Evolutionary conservation across 2,113 vertebrate species (phyloP).

Genomic region (Apaloderma vittatum): DNA sequence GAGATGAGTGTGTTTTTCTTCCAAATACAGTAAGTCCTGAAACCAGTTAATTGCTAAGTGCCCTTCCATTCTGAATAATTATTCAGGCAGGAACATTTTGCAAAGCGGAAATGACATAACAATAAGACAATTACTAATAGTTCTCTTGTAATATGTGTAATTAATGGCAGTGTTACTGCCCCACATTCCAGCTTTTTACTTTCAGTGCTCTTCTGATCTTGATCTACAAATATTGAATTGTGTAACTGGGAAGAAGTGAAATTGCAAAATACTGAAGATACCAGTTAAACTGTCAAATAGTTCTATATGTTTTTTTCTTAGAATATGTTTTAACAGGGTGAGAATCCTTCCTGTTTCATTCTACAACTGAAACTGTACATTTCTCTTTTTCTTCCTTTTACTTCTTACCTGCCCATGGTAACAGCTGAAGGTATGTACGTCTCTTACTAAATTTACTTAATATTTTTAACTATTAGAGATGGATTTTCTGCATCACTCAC

Average conservation of each 20-base stretch:
- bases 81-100: background rate
- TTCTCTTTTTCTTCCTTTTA: constrained; percentile 20
- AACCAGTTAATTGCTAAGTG: background rate
- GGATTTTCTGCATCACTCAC: background rate
- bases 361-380: background rate
- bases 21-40: background rate
- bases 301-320: background rate
- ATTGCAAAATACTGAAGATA: background rate
- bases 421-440: constrained; percentile 62
- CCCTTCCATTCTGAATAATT: background rate
- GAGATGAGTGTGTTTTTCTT: background rate
- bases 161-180: background rate
- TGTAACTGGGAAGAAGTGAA: background rate
- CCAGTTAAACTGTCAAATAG: background rate
- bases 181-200: background rate
- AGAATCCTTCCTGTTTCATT: background rate
- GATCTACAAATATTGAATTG: background rate
- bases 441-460: background rate
- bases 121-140: background rate
- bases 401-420: background rate
- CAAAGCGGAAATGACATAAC: background rate
- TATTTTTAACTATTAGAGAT: background rate
- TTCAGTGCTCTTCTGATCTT: background rate
- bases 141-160: background rate
- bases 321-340: background rate